Evolutionary conservation across 1,140 invertebrate genomes (phyloP).

Genomic region (Neodiprion virginianus): DNA sequence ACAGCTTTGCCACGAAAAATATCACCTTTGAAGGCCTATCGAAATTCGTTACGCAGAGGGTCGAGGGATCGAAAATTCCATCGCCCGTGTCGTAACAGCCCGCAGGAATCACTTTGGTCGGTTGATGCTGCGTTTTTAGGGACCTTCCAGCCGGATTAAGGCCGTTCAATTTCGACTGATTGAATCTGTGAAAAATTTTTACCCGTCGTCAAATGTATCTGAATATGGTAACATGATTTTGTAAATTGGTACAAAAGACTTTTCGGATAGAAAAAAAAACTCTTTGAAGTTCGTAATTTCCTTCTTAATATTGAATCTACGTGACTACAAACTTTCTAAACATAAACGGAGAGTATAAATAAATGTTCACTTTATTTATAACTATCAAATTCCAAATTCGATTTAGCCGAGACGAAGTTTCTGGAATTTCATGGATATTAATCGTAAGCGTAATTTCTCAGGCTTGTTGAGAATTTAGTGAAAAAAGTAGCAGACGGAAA

Average conservation of each 20-base stretch:
- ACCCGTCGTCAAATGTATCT: neutral
- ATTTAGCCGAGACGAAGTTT: no score
- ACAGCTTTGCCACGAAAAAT: neutral
- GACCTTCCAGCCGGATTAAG: conserved; percentile 56
- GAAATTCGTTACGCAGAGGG: conserved; percentile 47
- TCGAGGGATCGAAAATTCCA: conserved; percentile 60
- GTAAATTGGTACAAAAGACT: conserved; percentile 3
- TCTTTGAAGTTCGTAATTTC: no score
- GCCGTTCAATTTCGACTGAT: conserved; percentile 49
- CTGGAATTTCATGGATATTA: no score
- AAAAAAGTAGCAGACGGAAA: no score
- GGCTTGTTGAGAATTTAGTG: no score
- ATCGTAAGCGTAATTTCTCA: no score
- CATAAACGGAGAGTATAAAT: no score
- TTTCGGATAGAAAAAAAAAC: conserved; percentile 12
- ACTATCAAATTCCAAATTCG: no score
- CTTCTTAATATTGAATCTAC: no score
- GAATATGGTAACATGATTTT: neutral
- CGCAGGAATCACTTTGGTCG: conserved; percentile 48
- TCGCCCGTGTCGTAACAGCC: conserved; percentile 61
- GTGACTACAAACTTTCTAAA: no score
- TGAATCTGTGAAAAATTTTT: conserved; percentile 42
- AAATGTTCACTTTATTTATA: no score
- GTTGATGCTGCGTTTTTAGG: conserved; percentile 52
- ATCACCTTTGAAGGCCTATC: conserved; percentile 43